Percentiles rank a stretch among this genome's conserved stretches.
Conservation (phyloP, 2,888 invertebrate species). For the Idaea biselata region DNA sequence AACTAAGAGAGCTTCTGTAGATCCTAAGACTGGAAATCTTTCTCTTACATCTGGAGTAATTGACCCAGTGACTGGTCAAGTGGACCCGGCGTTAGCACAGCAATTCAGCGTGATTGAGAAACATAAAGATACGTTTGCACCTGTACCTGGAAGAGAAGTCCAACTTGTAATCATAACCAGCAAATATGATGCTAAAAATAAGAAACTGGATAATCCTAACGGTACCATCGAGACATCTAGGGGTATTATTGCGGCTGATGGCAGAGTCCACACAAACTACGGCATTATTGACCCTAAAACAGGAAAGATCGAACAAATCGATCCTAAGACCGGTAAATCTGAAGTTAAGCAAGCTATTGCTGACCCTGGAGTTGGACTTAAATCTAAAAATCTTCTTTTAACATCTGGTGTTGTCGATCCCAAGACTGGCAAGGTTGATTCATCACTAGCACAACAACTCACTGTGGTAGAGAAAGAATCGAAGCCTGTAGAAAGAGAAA, state of each 20-base stretch:
- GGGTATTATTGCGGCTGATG: constrained; percentile 59
- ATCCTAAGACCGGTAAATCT: constrained; percentile 76
- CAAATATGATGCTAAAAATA: constrained; percentile 78
- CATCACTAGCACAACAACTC: constrained; percentile 78
- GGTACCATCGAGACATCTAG: constrained; percentile 71
- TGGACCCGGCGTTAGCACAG: constrained; percentile 76
- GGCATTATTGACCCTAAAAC: constrained; percentile 77
- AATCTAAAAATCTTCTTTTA: constrained; percentile 75
- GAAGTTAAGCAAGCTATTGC: constrained; percentile 77
- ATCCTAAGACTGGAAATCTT: constrained; percentile 81
- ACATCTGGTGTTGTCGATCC: constrained; percentile 80
- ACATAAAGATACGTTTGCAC: constrained; percentile 48
- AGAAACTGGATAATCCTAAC: constrained; percentile 74
- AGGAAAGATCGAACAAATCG: constrained; percentile 74
- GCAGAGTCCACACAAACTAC: constrained; percentile 73
- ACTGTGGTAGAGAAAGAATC: constrained; percentile 71
- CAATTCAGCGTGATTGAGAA: constrained; percentile 59
- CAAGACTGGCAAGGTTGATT: constrained; percentile 79
- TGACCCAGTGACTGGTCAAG: constrained; percentile 75
- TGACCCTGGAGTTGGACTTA: constrained; percentile 78
- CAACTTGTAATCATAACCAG: constrained; percentile 72
- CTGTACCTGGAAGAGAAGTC: constrained; percentile 63
- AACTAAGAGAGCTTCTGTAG: constrained; percentile 80
- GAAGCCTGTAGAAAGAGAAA: constrained; percentile 69
- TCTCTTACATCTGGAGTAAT: constrained; percentile 74